Base-by-base conservation (phyloP, 2,797 vertebrate species). In the Acestrorhynchus altus region DNA sequence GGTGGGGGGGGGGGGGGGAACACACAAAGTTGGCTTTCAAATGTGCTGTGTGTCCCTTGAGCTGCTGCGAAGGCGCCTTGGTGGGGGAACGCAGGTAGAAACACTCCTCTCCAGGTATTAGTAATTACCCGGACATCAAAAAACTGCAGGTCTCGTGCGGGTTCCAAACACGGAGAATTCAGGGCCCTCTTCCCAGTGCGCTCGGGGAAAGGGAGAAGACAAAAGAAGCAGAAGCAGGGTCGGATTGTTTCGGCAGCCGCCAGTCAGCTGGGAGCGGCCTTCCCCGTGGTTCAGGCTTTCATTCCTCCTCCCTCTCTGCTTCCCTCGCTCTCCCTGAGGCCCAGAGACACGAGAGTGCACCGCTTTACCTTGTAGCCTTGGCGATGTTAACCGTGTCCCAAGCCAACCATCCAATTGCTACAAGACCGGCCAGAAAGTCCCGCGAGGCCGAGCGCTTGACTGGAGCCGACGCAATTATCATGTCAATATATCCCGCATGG, bases 331-430 rank as follows among this genome's bases (percentile, higher is more conserved):
- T 94, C 93, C 95, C 88, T 89, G 88, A 92, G 90, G 95, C 92
- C 93, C 89, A 90, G 93, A 93, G 94, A 96, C 96, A 96, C 95
- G 95, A 95, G 94, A 96, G 95, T 94, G 94, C 93, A 93, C 90
- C 94, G 92, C 93, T 94, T 56, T 56, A 95, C 93, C 94, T 95
- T 94, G 94, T 95, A 96, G 92, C 94, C 93, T 78, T 75, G 94
- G 92, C 92, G 92, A 92, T 94, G 94, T 95, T 96, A 94, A 91
- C 93, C 93, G 92, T 94, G 95, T 97, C 95, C 95, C 95, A 93
- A 95, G 95, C 95, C 72, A 96, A 93, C 93, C 94, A 95, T 95
- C 95, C 95, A 96, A 95, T 96, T 94, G 92, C 94, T 96, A 95
- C 94, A 95, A 91, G 93, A 95, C 94, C 94, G 91, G 87, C 93